Conservation (phyloP, 2,888 invertebrate species). For the Troglohyphantes excavatus region DNA sequence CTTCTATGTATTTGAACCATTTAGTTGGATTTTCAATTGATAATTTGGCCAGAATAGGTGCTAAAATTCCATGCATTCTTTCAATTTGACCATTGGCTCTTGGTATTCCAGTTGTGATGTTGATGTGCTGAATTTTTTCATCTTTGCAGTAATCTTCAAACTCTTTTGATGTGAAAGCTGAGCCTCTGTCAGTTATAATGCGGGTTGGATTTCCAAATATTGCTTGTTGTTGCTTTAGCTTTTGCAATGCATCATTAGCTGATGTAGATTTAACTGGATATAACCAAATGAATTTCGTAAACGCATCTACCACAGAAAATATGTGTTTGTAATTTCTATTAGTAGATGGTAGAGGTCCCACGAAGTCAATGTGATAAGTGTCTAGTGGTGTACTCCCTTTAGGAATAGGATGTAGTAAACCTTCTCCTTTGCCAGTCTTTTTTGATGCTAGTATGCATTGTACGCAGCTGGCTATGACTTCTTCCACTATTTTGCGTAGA, state of each 20-base stretch:
- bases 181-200: constrained; percentile 28
- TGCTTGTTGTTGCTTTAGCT: constrained; percentile 6
- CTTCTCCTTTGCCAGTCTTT: constrained; percentile 31
- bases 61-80: background rate
- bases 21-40: too few relatives aligned
- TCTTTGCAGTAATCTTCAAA: constrained; percentile 22
- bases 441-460: constrained; percentile 1
- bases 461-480: constrained; percentile 11
- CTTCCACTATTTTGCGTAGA: background rate
- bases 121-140: background rate
- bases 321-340: constrained; percentile 24
- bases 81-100: constrained; percentile 18
- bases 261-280: constrained; percentile 41
- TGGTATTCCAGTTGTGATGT: background rate
- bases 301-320: constrained; percentile 25
- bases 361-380: constrained; percentile 17
- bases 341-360: constrained; percentile 6
- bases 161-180: constrained; percentile 32
- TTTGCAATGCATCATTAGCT: background rate
- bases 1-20: background rate
- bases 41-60: too few relatives aligned
- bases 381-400: background rate
- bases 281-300: constrained; percentile 46
- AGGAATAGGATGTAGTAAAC: constrained; percentile 15
- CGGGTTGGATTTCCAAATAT: constrained; percentile 31